Evolutionary conservation across 2,113 vertebrate genomes (phyloP).

Genomic region (Pandion haliaetus): DNA sequence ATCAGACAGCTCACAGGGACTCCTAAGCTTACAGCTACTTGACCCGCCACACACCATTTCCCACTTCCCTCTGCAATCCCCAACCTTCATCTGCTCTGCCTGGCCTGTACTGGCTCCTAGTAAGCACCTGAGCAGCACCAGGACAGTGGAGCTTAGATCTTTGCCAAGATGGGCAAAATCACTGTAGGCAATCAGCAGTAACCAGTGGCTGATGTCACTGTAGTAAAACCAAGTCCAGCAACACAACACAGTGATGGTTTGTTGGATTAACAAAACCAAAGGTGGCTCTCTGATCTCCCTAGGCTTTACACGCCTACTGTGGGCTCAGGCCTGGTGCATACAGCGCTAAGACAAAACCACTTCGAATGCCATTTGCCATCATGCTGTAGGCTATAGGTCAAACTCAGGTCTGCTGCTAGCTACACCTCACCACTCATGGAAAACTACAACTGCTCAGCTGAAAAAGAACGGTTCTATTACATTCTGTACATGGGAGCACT

Average conservation of each 20-base stretch:
- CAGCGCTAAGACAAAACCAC: not conserved
- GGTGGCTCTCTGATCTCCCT: not conserved
- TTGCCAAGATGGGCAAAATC: not conserved
- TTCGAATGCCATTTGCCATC: not conserved
- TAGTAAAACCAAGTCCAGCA: not conserved
- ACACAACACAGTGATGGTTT: not conserved
- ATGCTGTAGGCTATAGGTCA: not conserved
- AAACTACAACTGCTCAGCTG: not conserved
- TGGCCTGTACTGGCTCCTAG: not conserved
- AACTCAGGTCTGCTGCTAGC: not conserved
- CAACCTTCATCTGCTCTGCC: not conserved
- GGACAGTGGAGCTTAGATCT: not conserved
- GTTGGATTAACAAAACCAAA: not conserved
- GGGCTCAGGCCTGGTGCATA: not conserved
- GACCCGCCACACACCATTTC: not conserved
- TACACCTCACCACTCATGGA: not conserved
- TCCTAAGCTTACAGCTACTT: not conserved
- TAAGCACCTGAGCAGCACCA: not conserved
- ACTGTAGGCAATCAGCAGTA: not conserved
- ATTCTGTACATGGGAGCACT: not conserved
- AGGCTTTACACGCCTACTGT: not conserved
- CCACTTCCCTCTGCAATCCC: not conserved
- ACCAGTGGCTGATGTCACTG: not conserved
- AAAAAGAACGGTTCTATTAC: not conserved
- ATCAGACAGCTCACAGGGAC: accelerated